These are phyloP conservation scores for Dicycla oo DNA, from an alignment of 2,888 invertebrate genomes.

Conservation along the genomic window DNA sequence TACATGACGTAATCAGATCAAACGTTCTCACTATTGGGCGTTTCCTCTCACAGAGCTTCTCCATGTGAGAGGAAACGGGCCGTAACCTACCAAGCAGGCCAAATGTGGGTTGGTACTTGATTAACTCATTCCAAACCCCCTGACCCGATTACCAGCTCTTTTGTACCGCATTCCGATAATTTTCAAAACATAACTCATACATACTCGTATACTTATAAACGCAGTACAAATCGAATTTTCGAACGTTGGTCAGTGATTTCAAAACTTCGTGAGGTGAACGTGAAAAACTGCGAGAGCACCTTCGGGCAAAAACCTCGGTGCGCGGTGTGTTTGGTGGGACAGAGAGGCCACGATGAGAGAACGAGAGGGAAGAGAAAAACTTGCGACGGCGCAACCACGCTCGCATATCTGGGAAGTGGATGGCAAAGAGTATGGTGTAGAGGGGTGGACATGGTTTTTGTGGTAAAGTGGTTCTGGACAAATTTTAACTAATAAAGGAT, in stretches of 20 bases:
- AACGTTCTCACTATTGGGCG: no score
- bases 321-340: slow-evolving; percentile 83
- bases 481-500: not conserved
- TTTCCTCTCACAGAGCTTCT: not conserved
- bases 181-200: slow-evolving; percentile 23
- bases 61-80: not conserved
- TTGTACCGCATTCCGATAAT: not conserved
- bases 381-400: slow-evolving; percentile 80
- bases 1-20: not conserved
- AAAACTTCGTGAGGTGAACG: slow-evolving; percentile 67
- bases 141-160: slow-evolving; percentile 4
- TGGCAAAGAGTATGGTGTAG: slow-evolving; percentile 71
- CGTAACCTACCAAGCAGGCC: not conserved
- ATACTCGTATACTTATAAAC: slow-evolving; percentile 23
- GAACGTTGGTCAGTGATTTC: slow-evolving; percentile 62
- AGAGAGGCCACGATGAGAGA: slow-evolving; percentile 68
- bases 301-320: slow-evolving; percentile 76
- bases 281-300: slow-evolving; percentile 72
- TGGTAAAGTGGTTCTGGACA: not conserved
- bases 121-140: slow-evolving; percentile 5
- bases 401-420: slow-evolving; percentile 81
- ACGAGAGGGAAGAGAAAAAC: slow-evolving; percentile 76
- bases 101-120: not conserved
- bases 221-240: slow-evolving; percentile 63
- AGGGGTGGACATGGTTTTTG: slow-evolving; percentile 20